Evolutionary conservation across 2,888 invertebrate species (phyloP).

Genomic region (Drosophila formosana): DNA sequence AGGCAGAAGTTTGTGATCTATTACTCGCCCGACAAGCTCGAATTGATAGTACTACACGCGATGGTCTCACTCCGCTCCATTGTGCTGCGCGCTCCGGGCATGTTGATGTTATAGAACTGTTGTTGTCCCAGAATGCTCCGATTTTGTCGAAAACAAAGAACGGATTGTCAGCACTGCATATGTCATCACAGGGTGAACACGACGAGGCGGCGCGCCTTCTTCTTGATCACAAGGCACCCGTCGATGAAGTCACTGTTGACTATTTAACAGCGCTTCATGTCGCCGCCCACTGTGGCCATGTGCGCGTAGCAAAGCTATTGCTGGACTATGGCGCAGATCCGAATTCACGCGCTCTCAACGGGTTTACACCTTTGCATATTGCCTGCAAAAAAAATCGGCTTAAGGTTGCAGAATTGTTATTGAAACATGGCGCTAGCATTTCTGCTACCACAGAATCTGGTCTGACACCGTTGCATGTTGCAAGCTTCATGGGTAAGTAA

Average conservation of each 20-base stretch:
- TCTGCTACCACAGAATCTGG: conserved; percentile 92
- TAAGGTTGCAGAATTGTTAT: conserved; percentile 95
- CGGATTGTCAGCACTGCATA: conserved; percentile 98
- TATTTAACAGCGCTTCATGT: conserved; percentile 98
- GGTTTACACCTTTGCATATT: conserved; percentile 98
- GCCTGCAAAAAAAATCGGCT: conserved; percentile 99
- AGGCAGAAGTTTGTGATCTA: conserved; percentile 95
- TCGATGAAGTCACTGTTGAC: conserved; percentile 99
- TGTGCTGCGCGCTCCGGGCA: conserved; percentile 99
- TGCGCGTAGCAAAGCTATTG: conserved; percentile 95
- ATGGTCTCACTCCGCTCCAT: conserved; percentile 97
- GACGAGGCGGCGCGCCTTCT: conserved; percentile 97
- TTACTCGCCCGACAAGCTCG: conserved; percentile 95
- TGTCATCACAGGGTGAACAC: conserved; percentile 99
- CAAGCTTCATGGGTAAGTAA: conserved; percentile 94
- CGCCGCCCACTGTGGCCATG: conserved; percentile 97
- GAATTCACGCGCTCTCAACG: conserved; percentile 97
- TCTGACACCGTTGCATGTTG: conserved; percentile 98
- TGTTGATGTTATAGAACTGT: conserved; percentile 95
- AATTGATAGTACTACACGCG: conserved; percentile 96
- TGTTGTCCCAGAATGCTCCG: conserved; percentile 95
- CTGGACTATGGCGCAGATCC: conserved; percentile 98
- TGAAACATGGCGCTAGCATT: conserved; percentile 96
- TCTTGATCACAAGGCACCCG: conserved; percentile 97
- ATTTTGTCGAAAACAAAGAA: conserved; percentile 98